Percentiles rank a stretch among this genome's conserved stretches.
These are phyloP conservation scores for Bubalus kerabau DNA, from an alignment of 2,113 vertebrate species.

Conservation along the genomic window DNA sequence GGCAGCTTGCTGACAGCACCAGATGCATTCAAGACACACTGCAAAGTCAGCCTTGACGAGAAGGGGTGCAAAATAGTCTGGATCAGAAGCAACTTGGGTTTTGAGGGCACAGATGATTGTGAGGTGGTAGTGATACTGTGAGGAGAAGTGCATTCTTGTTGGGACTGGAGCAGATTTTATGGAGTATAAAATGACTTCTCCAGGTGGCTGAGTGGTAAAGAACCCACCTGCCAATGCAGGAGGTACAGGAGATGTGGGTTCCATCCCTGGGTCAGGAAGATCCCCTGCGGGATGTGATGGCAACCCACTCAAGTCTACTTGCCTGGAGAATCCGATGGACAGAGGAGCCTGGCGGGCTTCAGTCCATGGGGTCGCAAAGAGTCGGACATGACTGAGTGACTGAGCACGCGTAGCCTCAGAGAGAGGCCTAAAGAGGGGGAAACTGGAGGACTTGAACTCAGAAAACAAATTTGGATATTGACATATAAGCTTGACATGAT, in stretches of 20 bases:
- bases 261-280: not conserved
- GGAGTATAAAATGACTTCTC: not conserved
- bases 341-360: not conserved
- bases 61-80: not conserved
- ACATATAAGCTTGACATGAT: not conserved
- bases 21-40: accelerated
- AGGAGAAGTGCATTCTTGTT: not conserved
- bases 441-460: not conserved
- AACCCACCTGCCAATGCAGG: not conserved
- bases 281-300: not conserved
- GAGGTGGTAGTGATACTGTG: too few species aligned
- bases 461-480: not conserved
- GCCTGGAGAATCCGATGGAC: not conserved
- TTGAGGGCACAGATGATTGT: not conserved
- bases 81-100: not conserved
- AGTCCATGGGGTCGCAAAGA: not conserved
- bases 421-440: not conserved
- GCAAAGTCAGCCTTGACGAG: not conserved
- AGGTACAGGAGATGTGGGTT: not conserved
- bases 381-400: not conserved
- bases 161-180: not conserved
- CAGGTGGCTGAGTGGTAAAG: not conserved
- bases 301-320: not conserved
- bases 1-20: not conserved
- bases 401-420: not conserved